phyloP scores from a whole-genome alignment of 2,113 vertebrate species.

The Oryzias curvinotus region DNA sequence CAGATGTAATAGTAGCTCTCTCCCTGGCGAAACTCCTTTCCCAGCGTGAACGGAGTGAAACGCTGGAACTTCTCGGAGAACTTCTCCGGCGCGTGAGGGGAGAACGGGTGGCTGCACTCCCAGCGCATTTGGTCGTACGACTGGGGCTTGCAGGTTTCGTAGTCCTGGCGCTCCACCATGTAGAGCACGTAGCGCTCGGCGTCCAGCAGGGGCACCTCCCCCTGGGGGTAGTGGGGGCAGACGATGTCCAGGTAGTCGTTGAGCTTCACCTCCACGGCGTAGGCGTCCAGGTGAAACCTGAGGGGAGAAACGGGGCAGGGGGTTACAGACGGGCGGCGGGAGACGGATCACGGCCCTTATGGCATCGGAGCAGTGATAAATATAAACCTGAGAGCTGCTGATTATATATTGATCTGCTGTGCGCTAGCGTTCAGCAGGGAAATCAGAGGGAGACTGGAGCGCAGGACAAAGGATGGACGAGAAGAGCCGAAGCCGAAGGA shows the following conservation, averaged over 20 bases:
- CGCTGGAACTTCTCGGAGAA: constrained; percentile 95
- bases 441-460: constrained; percentile 51
- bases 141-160: constrained; percentile 80
- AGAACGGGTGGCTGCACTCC: constrained; percentile 87
- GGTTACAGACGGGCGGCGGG: constrained; percentile 33
- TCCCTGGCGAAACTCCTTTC: constrained; percentile 92
- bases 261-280: constrained; percentile 82
- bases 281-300: constrained; percentile 83
- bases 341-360: constrained; percentile 43
- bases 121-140: constrained; percentile 92
- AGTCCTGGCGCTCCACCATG: constrained; percentile 88
- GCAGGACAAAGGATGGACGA: not conserved
- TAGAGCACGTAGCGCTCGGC: constrained; percentile 91
- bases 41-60: constrained; percentile 90
- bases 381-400: constrained; percentile 58
- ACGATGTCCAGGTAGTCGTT: constrained; percentile 95
- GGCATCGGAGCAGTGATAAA: constrained; percentile 39
- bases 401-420: constrained; percentile 69
- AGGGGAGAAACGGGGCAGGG: not conserved
- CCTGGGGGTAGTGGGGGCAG: constrained; percentile 90
- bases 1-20: constrained; percentile 97
- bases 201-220: constrained; percentile 65
- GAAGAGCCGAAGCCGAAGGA: constrained; percentile 30
- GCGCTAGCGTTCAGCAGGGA: constrained; percentile 66
- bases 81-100: constrained; percentile 86